Conservation (phyloP, 2,888 invertebrate species). For the Flexamia atlantica region DNA sequence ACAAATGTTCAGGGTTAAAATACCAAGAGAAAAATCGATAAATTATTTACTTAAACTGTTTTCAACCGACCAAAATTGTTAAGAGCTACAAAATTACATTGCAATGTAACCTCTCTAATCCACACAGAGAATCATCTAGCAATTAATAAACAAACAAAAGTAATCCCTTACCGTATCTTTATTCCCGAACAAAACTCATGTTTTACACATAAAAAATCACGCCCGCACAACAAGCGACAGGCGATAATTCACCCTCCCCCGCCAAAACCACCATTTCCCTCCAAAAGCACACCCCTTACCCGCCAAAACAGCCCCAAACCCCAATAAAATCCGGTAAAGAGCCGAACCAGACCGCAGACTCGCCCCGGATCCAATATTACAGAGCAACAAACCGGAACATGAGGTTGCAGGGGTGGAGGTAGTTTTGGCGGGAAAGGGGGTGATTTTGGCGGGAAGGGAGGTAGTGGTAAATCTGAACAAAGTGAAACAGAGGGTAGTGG, state of each 20-base stretch:
- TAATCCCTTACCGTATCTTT: too few species aligned
- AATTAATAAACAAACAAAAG: too few species aligned
- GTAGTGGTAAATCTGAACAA: constrained; percentile 57
- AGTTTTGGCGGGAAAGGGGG: neutral
- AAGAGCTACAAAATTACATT: too few species aligned
- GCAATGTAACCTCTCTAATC: too few species aligned
- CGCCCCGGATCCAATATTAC: constrained; percentile 54
- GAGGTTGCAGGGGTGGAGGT: neutral
- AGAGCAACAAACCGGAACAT: constrained; percentile 59
- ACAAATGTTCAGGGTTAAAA: too few species aligned
- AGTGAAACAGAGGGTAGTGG: constrained; percentile 58
- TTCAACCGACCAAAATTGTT: too few species aligned
- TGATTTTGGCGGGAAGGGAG: constrained; percentile 25
- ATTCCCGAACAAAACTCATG: too few species aligned
- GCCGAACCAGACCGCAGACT: constrained; percentile 3
- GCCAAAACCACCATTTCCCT: neutral
- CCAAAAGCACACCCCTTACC: neutral
- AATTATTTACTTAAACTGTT: too few species aligned
- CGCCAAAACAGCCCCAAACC: neutral
- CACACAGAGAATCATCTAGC: too few species aligned
- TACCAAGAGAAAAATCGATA: too few species aligned
- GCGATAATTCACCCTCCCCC: constrained; percentile 15
- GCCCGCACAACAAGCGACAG: constrained; percentile 14
- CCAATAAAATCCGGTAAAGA: constrained; percentile 55
- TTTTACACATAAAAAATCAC: constrained; percentile 14